These are phyloP conservation scores for Aspidiotus destructor DNA, from an alignment of 2,888 invertebrate species.

Conservation along the genomic window DNA sequence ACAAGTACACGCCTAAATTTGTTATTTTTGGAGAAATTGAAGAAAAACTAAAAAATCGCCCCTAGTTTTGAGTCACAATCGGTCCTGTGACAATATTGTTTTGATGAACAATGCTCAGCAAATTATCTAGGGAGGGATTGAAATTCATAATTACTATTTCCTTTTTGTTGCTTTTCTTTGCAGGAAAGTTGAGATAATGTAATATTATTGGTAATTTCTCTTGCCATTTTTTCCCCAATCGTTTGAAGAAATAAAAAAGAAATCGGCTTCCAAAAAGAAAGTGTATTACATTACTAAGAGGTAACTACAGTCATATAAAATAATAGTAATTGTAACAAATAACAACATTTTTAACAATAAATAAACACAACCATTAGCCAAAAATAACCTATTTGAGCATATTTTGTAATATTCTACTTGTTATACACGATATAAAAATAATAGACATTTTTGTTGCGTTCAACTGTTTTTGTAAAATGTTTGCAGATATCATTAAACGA, in stretches of 20 bases:
- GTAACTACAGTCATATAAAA: constrained; percentile 16
- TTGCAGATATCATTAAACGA: constrained; percentile 6
- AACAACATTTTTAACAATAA: constrained; percentile 16
- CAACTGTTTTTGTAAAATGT: constrained; percentile 11
- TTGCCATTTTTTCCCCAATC: too few relatives aligned
- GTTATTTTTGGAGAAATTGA: too few relatives aligned
- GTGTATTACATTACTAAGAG: constrained; percentile 11
- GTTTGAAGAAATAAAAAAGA: not conserved
- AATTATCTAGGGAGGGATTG: too few relatives aligned
- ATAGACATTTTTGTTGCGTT: constrained; percentile 1
- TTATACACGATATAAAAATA: constrained; percentile 7
- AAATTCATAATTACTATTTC: too few relatives aligned
- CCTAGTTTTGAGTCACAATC: too few relatives aligned
- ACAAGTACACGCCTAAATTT: too few relatives aligned
- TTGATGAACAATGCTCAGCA: too few relatives aligned
- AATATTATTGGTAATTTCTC: too few relatives aligned
- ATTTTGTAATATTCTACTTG: constrained; percentile 5
- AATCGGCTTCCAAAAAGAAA: constrained; percentile 1
- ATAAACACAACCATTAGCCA: constrained; percentile 22
- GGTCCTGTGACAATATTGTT: too few relatives aligned
- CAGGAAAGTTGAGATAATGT: too few relatives aligned
- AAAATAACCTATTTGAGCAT: constrained; percentile 20
- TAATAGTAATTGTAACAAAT: constrained; percentile 15
- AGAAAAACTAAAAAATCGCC: too few relatives aligned
- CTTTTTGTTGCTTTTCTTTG: too few relatives aligned